These are phyloP conservation scores for Dicerorhinus sumatrensis DNA, from an alignment of 2,113 vertebrate genomes.

Conservation along the genomic window DNA sequence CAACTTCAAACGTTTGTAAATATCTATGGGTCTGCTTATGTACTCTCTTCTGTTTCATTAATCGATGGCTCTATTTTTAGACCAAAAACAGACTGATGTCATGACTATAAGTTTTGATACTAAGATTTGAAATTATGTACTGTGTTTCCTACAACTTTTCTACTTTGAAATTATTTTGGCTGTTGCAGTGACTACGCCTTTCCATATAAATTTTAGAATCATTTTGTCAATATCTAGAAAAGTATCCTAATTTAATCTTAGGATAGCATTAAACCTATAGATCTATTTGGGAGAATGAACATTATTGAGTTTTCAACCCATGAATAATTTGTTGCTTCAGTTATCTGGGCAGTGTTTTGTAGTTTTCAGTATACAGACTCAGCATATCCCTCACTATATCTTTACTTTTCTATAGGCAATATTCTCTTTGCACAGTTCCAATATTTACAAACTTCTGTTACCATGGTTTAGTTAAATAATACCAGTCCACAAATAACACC, in stretches of 20 bases:
- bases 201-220: neutral
- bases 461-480: neutral
- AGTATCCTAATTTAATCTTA: neutral
- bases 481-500: neutral
- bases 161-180: neutral
- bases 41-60: neutral
- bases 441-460: neutral
- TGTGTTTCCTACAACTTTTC: neutral
- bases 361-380: neutral
- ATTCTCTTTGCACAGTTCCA: neutral
- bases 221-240: neutral
- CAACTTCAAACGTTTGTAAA: neutral
- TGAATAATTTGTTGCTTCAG: neutral
- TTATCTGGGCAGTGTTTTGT: neutral
- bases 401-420: neutral
- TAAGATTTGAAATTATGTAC: neutral
- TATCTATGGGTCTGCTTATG: neutral
- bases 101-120: neutral
- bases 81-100: neutral
- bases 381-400: neutral
- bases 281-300: neutral
- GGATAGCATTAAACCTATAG: neutral
- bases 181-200: neutral
- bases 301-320: neutral
- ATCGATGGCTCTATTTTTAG: neutral